Percentiles rank a stretch among this genome's conserved stretches.
Evolutionary conservation across 1,140 invertebrate genomes (phyloP).

Genomic region (Holotrichia oblita): DNA sequence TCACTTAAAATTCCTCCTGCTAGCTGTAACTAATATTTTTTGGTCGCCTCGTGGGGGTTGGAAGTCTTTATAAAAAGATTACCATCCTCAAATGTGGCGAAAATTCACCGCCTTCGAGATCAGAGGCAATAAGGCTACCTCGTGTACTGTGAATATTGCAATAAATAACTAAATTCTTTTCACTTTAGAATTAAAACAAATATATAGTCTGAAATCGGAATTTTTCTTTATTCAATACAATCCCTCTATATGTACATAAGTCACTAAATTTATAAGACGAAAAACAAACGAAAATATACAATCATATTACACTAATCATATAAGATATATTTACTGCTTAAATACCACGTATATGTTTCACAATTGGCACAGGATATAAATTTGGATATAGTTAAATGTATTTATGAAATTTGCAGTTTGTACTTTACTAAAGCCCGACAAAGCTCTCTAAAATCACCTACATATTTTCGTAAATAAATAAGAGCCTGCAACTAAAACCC

Average conservation of each 20-base stretch:
- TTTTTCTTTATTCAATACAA: slow-evolving; percentile 16
- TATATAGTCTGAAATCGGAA: background rate
- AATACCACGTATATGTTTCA: slow-evolving; percentile 14
- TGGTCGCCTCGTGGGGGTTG: no score
- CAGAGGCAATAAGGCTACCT: no score
- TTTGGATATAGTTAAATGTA: background rate
- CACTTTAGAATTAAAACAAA: background rate
- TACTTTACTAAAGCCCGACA: background rate
- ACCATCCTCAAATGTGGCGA: no score
- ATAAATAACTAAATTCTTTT: no score
- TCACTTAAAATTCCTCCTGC: no score
- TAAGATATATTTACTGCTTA: slow-evolving; percentile 25
- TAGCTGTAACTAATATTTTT: no score
- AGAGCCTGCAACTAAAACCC: no score
- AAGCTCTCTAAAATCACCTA: no score
- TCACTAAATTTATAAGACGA: background rate
- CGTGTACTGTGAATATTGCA: no score
- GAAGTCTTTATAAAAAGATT: no score
- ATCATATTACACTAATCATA: background rate
- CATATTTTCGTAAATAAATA: no score
- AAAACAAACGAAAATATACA: slow-evolving; percentile 5
- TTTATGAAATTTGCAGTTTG: background rate
- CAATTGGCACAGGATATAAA: slow-evolving; percentile 20
- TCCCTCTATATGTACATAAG: slow-evolving; percentile 17
- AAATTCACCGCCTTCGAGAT: no score